A percentile compares a stretch with the other conserved stretches of the same genome.
phyloP scores from a whole-genome alignment of 2,888 invertebrate genomes.

The Rhaphigaster nebulosa region DNA sequence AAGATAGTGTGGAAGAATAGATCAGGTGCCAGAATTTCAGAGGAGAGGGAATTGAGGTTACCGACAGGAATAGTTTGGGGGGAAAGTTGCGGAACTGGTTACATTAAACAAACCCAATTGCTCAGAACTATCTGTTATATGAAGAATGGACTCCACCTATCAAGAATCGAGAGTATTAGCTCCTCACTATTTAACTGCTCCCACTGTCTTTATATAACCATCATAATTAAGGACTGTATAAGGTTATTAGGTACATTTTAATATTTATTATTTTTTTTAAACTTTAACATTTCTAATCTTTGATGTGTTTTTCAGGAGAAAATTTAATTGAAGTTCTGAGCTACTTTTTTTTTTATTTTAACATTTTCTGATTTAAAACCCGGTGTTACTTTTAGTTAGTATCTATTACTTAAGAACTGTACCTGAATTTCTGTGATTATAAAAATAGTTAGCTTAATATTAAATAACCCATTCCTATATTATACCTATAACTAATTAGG shows the following conservation, averaged over 20 bases:
- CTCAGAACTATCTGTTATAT: no score
- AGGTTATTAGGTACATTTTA: neutral
- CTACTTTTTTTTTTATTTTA: neutral
- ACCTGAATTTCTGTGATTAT: conserved; percentile 9
- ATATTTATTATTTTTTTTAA: neutral
- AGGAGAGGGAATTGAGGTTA: no score
- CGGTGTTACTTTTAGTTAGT: neutral
- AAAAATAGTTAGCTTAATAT: neutral
- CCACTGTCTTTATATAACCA: neutral
- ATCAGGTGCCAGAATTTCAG: no score
- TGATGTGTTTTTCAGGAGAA: neutral
- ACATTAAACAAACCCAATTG: no score
- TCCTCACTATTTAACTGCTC: no score
- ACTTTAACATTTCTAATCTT: neutral
- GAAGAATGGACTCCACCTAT: no score
- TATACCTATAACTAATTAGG: neutral
- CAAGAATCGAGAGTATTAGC: no score
- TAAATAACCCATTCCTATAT: neutral
- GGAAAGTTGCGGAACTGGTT: no score
- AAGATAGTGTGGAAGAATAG: no score
- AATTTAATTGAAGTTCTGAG: neutral
- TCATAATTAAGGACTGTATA: neutral
- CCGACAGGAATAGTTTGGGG: no score
- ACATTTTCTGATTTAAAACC: neutral
- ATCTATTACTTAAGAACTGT: neutral